A percentile compares a stretch with the other conserved stretches of the same genome.
Evolutionary conservation across 2,113 vertebrate genomes (phyloP).

Genomic region (Passer montanus): DNA sequence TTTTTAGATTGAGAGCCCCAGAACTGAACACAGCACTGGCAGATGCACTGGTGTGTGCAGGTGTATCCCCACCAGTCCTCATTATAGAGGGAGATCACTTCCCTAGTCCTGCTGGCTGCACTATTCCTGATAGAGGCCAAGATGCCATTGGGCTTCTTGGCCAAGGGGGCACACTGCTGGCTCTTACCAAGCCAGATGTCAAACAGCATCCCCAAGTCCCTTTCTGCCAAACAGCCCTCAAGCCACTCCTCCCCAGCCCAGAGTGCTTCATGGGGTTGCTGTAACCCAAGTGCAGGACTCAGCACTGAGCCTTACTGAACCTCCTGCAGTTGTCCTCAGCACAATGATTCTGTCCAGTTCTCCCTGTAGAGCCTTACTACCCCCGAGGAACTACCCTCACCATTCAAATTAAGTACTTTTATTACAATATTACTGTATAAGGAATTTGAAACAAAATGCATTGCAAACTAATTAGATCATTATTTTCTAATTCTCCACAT

Average conservation of each 20-base stretch:
- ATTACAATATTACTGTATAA: neutral
- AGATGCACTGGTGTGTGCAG: neutral
- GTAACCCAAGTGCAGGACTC: neutral
- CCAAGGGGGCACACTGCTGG: neutral
- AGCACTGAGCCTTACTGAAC: fast-evolving
- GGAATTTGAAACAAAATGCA: neutral
- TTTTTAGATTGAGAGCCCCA: neutral
- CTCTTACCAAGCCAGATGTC: neutral
- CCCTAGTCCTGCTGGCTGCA: neutral
- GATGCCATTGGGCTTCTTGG: neutral
- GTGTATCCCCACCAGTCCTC: fast-evolving
- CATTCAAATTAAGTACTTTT: neutral
- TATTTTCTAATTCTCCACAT: neutral
- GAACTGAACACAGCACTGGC: neutral
- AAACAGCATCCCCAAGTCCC: neutral
- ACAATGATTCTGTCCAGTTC: neutral
- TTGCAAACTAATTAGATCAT: neutral
- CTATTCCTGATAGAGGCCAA: neutral
- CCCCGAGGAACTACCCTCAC: fast-evolving
- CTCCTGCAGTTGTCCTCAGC: neutral
- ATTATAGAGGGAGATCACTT: fast-evolving
- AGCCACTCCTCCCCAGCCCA: neutral
- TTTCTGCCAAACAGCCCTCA: neutral
- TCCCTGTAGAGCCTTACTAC: neutral
- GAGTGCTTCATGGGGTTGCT: fast-evolving